Base-by-base conservation (phyloP, 2,113 vertebrate species). In the Peucedramus taeniatus region DNA sequence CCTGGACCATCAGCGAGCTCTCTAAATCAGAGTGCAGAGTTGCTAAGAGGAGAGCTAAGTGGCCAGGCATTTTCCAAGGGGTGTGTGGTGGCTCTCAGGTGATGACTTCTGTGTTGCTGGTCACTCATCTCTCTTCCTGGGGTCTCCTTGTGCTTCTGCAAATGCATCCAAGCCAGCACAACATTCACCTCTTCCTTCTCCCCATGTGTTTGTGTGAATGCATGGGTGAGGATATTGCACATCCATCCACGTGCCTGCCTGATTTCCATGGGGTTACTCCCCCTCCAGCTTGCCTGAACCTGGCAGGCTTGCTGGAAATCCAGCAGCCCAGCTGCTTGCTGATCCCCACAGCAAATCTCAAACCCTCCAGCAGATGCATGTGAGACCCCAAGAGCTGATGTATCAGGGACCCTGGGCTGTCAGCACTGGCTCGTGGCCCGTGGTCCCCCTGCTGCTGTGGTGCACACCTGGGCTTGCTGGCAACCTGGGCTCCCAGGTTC, bases 401-500 rank as follows among this genome's bases (percentile, higher is more conserved):
- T 71, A 31, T 19, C 19, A 66, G 72, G 60, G 87, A 96, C 83
- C 51, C 35, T 0, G 20, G 81, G 71, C 90, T 94, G 93, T 94
- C 94, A 92, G 60, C n/a, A 0, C 84, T 0, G 0, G 54, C 59
- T 77, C 45, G 19, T 0, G 53, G 44, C 44, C 53, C 4, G 0
- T 3, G 1, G 68, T 78, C 61, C 40, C 57, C 71, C 40, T 9
- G 26, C 69, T 57, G 54, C 14, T 30, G 83, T 2, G 33, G 28
- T n/a, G 84, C 84, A 88, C 92, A 93, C 85, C 94, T 95, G 96
- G 84, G 23, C 35, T 40, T 87, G 78, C 81, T 95, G 94, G 87
- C 93, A 94, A 53, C 1, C 0, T 1, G 3, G 47, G 26, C 30
- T 86, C 83, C 86, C 95, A 90, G 47, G 51, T 87, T 91, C 39